A percentile compares a stretch with the other conserved stretches of the same genome.
Conservation (phyloP, 2,797 vertebrate species). For the Coregonus ussuriensis region DNA sequence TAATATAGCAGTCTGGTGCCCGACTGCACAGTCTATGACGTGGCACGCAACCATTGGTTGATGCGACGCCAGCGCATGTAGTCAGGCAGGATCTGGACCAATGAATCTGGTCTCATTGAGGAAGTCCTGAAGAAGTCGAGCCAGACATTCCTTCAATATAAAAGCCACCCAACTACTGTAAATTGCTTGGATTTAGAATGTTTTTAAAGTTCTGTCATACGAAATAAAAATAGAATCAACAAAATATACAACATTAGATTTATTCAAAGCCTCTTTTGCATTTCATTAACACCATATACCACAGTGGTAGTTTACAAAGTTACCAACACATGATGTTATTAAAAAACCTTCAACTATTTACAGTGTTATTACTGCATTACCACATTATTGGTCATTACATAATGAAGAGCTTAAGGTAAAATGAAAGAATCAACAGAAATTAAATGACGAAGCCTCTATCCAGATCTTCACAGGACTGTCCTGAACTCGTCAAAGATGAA, state of each 20-base stretch:
- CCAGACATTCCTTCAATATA: too few relatives aligned
- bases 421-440: conserved; percentile 33
- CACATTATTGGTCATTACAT: conserved; percentile 42
- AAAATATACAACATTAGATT: conserved; percentile 37
- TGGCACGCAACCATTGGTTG: too few relatives aligned
- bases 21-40: too few relatives aligned
- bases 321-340: conserved; percentile 14
- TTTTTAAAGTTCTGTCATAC: too few relatives aligned
- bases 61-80: too few relatives aligned
- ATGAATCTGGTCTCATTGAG: too few relatives aligned
- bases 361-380: conserved; percentile 60
- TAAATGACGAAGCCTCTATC: conserved; percentile 16
- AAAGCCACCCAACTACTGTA: too few relatives aligned
- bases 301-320: conserved; percentile 38
- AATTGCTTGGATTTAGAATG: too few relatives aligned
- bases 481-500: conserved; percentile 98
- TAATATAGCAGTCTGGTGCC: too few relatives aligned
- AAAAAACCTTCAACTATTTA: conserved; percentile 7
- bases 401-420: conserved; percentile 43
- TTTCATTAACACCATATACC: conserved; percentile 40
- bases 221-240: neutral
- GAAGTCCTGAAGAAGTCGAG: too few relatives aligned
- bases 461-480: conserved; percentile 82
- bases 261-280: conserved; percentile 37
- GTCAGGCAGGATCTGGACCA: too few relatives aligned